These are phyloP conservation scores for Helarctos malayanus DNA, from an alignment of 2,797 vertebrate genomes.

Conservation along the genomic window DNA sequence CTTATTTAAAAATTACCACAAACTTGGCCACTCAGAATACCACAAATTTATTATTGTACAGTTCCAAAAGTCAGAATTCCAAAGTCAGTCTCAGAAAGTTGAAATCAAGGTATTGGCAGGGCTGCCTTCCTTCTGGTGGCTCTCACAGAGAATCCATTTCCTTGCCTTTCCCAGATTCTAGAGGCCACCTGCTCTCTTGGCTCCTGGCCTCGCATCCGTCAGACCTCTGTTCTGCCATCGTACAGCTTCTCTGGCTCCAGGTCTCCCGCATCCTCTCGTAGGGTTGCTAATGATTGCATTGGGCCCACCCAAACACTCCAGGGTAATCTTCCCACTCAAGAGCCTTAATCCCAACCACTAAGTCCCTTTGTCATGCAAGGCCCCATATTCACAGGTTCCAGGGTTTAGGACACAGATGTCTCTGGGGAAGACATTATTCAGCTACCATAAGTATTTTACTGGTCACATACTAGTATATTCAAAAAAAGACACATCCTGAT, in stretches of 20 bases:
- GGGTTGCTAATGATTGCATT: too few relatives aligned
- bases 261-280: background rate
- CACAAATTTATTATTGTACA: background rate
- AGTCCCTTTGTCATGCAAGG: background rate
- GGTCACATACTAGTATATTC: background rate
- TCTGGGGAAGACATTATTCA: background rate
- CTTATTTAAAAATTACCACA: background rate
- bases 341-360: background rate
- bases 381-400: background rate
- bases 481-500: background rate
- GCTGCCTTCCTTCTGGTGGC: too few relatives aligned
- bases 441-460: background rate
- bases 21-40: background rate
- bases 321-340: background rate
- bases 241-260: fast-evolving
- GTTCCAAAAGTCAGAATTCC: background rate
- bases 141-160: background rate
- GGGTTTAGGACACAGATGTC: too few relatives aligned
- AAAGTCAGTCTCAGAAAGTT: background rate
- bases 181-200: too few relatives aligned
- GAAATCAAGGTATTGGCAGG: background rate
- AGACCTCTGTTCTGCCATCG: background rate
- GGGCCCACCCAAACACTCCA: background rate
- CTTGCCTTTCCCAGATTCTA: background rate
- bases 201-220: background rate